Conservation (phyloP, 2,888 invertebrate species). For the Drosophila mercatorum region DNA sequence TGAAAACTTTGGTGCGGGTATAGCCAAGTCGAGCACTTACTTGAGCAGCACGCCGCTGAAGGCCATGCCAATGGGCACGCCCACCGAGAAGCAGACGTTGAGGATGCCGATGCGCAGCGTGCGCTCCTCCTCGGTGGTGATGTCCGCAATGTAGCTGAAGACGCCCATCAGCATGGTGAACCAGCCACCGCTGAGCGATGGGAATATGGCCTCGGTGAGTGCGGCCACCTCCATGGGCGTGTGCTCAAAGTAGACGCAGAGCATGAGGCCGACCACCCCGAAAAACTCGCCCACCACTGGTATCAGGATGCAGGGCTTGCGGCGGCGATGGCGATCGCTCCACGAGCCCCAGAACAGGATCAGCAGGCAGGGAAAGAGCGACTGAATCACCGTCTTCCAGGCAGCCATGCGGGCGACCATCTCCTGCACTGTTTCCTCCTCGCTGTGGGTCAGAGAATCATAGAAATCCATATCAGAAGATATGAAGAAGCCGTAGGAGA, state of each 20-base stretch:
- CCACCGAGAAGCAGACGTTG: conserved; percentile 94
- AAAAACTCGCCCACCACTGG: conserved; percentile 93
- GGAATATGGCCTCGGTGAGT: conserved; percentile 92
- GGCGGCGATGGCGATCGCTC: conserved; percentile 86
- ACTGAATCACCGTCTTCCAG: conserved; percentile 94
- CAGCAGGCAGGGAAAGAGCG: conserved; percentile 91
- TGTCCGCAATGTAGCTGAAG: conserved; percentile 95
- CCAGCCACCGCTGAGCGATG: conserved; percentile 93
- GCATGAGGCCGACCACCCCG: conserved; percentile 90
- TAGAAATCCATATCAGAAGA: no score
- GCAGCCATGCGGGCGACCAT: conserved; percentile 92
- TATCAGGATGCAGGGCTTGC: conserved; percentile 91
- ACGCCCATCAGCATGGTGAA: conserved; percentile 96
- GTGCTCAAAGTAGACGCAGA: conserved; percentile 92
- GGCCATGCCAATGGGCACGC: conserved; percentile 95
- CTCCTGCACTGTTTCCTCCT: conserved; percentile 89
- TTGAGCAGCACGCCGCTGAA: conserved; percentile 91
- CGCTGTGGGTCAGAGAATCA: conserved; percentile 78
- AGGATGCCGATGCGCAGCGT: conserved; percentile 94
- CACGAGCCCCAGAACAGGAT: conserved; percentile 93
- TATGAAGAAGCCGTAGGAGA: no score
- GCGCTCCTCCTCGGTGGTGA: conserved; percentile 92
- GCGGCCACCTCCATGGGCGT: conserved; percentile 93
- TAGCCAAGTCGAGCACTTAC: conserved; percentile 60
- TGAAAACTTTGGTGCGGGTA: not conserved